phyloP scores from a whole-genome alignment of 2,113 vertebrate species.

The Rhynchomys soricoides region DNA sequence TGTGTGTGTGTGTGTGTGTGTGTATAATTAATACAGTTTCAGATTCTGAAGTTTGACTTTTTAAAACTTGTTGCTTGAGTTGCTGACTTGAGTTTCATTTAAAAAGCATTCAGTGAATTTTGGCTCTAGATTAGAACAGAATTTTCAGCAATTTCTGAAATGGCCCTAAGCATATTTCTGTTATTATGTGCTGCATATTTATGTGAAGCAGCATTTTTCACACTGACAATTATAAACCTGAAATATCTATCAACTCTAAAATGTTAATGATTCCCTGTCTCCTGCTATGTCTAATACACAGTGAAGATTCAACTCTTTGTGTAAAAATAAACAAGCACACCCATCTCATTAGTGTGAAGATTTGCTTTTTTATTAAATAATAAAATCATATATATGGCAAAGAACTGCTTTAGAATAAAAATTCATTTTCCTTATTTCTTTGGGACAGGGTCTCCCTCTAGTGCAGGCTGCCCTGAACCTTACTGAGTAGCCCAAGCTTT shows the following conservation, averaged over 20 bases:
- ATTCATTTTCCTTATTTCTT: not conserved
- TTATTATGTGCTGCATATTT: not conserved
- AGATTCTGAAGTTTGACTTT: not conserved
- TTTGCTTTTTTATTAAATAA: not conserved
- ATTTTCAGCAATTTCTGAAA: not conserved
- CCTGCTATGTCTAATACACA: not conserved
- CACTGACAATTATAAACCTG: not conserved
- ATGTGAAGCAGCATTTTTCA: not conserved
- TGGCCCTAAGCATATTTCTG: not conserved
- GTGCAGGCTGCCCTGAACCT: not conserved
- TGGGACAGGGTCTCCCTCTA: not conserved
- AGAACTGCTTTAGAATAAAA: not conserved
- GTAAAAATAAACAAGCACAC: not conserved
- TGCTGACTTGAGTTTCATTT: not conserved
- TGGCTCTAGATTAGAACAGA: not conserved
- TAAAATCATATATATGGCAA: not conserved
- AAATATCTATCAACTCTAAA: not conserved
- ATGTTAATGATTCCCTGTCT: not conserved
- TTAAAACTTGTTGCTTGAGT: not conserved
- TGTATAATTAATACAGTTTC: not conserved
- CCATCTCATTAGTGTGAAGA: not conserved
- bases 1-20: no score
- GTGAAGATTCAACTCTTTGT: not conserved
- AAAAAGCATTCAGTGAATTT: not conserved
- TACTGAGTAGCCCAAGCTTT: not conserved